Base-by-base conservation (phyloP, 1,140 invertebrate genomes). In the Zeugodacus cucurbitae region DNA sequence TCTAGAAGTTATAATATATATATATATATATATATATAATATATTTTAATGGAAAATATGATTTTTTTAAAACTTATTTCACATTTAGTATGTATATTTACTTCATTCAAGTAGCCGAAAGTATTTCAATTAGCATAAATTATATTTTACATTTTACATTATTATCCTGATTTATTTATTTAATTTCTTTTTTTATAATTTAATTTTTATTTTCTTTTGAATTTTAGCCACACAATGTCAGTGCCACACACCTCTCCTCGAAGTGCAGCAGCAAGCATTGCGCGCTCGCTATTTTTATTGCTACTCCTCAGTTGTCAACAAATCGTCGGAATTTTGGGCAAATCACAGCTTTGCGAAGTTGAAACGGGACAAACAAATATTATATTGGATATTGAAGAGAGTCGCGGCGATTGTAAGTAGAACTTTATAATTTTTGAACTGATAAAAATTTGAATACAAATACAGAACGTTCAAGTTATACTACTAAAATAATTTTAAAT, bases 321-420 rank as follows among this genome's bases (percentile, higher is more conserved):
- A 26, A 88, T 89, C 14, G 87, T 88, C 29, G 89, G 90, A 4
- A 90, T 92, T 86, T 89, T 92, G 88, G 92, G 91, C 29, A 93
- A 93, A 89, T 92, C 91, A 14, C 92, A 93, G 67, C 90, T 93
- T 90, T 93, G 93, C 87, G 93, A 97, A 91, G 96, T 97, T 89
- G 96, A 97, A 94, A 97, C 96, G 48, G 96, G 97, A 17, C 96
- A 97, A 90, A 97, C 97, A 1, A 98, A 97, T 91, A 97, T 98
- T 74, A 98, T 98, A 89, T 94, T 98, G 86, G 97, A 98, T 91
- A 98, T 98, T 88, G 96, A 97, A 93, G 97, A 98, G 93, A 98
- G 97, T 91, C 95, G 96, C 94, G 97, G 96, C 89, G 95, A 95
- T 90, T 96, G 97, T 98, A 95, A 97, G 97, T 96, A 91, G 87